Evolutionary conservation across 2,797 vertebrate genomes (phyloP).

Genomic region (Clamator glandarius): DNA sequence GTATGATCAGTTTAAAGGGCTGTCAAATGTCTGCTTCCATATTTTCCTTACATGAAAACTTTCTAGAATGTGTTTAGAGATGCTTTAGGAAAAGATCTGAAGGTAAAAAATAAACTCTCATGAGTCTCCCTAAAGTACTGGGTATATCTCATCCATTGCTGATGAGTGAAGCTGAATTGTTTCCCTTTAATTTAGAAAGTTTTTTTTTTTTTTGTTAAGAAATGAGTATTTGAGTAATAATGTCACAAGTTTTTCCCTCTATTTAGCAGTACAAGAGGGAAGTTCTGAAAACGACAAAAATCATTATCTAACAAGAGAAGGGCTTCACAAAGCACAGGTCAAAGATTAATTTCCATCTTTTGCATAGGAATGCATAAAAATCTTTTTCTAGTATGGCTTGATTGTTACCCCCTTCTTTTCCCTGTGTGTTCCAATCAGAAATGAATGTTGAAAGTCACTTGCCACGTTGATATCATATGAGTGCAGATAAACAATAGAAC

Average conservation of each 20-base stretch:
- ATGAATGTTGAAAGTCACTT: background rate
- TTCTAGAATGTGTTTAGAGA: background rate
- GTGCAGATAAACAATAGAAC: background rate
- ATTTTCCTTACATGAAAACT: background rate
- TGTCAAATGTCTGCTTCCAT: background rate
- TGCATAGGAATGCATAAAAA: background rate
- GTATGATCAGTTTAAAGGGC: background rate
- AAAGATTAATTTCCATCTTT: background rate
- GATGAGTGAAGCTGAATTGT: background rate
- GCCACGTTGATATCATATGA: background rate
- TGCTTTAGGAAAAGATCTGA: background rate
- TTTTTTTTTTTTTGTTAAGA: background rate
- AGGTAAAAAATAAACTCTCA: background rate
- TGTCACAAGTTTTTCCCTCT: fast-evolving
- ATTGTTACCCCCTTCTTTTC: background rate
- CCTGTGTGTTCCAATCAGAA: background rate
- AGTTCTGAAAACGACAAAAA: background rate
- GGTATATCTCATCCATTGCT: background rate
- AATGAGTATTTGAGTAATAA: background rate
- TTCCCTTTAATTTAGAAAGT: background rate
- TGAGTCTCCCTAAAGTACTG: background rate
- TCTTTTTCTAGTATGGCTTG: background rate
- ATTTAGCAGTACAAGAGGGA: background rate
- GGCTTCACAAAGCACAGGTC: background rate
- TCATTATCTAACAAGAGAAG: background rate